Conservation (phyloP, 2,113 vertebrate genomes). For the Anolis sagrei region DNA sequence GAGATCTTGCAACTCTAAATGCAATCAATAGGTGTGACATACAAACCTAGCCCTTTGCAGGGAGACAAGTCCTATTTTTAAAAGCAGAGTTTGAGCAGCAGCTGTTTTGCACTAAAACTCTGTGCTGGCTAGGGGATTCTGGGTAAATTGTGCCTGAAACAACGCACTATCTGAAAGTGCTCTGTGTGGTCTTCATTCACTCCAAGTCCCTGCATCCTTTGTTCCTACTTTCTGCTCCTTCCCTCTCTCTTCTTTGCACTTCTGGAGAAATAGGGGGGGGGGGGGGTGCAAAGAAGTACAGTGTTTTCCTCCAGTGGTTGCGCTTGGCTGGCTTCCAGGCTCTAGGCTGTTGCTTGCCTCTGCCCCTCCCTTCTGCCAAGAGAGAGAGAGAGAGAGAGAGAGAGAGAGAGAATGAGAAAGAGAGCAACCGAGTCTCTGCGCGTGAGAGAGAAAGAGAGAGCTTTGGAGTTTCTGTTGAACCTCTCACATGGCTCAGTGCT, state of each 20-base stretch:
- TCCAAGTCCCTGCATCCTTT: not conserved
- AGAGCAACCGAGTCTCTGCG: no score
- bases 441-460: not conserved
- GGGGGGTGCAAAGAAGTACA: constrained; percentile 12
- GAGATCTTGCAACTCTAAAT: no score
- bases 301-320: not conserved
- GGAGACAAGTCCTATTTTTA: no score
- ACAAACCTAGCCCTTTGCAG: not conserved
- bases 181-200: not conserved
- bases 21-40: not conserved
- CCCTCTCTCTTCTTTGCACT: not conserved
- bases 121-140: not conserved
- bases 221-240: not conserved
- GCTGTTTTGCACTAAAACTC: no score
- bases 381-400: no score
- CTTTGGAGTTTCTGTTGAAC: constrained; percentile 36
- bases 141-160: no score
- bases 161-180: no score
- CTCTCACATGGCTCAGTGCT: constrained; percentile 45
- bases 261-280: not conserved
- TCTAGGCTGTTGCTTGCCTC: constrained; percentile 36
- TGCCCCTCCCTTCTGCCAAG: constrained; percentile 39
- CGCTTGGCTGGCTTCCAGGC: constrained; percentile 49
- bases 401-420: no score
- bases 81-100: no score